Evolutionary conservation across 2,888 invertebrate genomes (phyloP).

Genomic region (Platycheirus rosarum): DNA sequence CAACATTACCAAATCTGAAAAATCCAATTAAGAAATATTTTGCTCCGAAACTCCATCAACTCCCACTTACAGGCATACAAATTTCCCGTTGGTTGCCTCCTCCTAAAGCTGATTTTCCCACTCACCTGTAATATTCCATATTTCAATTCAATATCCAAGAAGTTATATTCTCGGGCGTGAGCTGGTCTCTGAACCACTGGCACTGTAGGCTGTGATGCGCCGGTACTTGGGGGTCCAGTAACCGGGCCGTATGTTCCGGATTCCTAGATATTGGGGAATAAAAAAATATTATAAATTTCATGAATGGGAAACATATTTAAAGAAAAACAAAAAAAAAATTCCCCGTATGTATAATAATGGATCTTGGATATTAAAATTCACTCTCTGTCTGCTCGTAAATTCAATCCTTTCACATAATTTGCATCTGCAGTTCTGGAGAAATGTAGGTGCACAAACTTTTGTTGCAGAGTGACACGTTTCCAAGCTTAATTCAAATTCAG

Average conservation of each 20-base stretch:
- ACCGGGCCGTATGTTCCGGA: constrained; percentile 81
- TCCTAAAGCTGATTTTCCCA: not conserved
- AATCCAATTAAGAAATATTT: constrained; percentile 42
- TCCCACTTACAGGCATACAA: not conserved
- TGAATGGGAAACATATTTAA: constrained; percentile 4
- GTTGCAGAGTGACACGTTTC: constrained; percentile 3
- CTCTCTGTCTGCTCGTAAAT: not conserved
- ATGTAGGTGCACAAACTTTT: not conserved
- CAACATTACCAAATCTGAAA: not conserved
- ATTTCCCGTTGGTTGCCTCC: not conserved
- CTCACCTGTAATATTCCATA: constrained; percentile 95
- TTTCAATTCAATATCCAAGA: constrained; percentile 95
- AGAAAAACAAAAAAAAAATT: not conserved
- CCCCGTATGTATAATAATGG: no score
- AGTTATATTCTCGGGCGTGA: constrained; percentile 91
- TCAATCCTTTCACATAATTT: constrained; percentile 1
- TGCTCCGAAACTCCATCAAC: no score
- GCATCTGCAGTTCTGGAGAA: constrained; percentile 1
- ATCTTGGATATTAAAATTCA: constrained; percentile 11
- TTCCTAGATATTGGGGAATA: constrained; percentile 77
- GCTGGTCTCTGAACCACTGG: constrained; percentile 84
- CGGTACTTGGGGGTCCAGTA: constrained; percentile 81
- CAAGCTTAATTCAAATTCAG: constrained; percentile 1
- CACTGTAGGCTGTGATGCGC: constrained; percentile 82
- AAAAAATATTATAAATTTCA: constrained; percentile 7